A percentile compares a stretch with the other conserved stretches of the same genome.
phyloP scores from a whole-genome alignment of 2,113 vertebrate genomes.

The Halichoerus grypus region DNA sequence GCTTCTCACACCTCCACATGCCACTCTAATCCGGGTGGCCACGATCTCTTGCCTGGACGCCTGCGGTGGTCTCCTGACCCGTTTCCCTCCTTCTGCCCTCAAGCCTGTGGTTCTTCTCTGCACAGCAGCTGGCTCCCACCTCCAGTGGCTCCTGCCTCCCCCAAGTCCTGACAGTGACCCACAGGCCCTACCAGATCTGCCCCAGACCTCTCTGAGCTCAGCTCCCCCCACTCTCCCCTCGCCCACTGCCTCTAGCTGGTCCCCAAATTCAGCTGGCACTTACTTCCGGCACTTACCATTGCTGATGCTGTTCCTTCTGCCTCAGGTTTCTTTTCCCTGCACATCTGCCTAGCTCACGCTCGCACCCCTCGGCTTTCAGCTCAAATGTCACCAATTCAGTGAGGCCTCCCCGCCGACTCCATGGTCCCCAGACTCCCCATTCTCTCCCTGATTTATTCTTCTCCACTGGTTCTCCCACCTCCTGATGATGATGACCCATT shows the following conservation, averaged over 20 bases:
- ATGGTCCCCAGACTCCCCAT: rapidly evolving
- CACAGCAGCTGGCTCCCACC: not conserved
- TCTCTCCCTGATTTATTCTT: not conserved
- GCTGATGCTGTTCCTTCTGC: not conserved
- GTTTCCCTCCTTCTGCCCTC: not conserved
- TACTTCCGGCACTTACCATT: not conserved
- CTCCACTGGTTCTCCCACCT: not conserved
- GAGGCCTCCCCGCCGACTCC: not conserved
- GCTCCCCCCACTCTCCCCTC: not conserved
- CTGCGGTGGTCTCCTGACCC: not conserved
- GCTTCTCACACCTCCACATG: not conserved
- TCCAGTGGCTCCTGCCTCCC: not conserved
- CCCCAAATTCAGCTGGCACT: not conserved
- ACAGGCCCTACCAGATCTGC: rapidly evolving
- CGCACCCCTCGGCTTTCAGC: not conserved
- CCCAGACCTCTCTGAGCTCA: not conserved
- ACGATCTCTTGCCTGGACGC: rapidly evolving
- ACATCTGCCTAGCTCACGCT: not conserved
- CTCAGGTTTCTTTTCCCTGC: not conserved
- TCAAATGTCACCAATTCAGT: not conserved
- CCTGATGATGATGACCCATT: not conserved
- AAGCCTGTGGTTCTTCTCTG: rapidly evolving
- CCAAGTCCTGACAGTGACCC: not conserved
- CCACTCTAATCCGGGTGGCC: not conserved
- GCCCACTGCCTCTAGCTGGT: not conserved